Conservation (phyloP, 2,888 invertebrate genomes). For the Acheta domesticus region DNA sequence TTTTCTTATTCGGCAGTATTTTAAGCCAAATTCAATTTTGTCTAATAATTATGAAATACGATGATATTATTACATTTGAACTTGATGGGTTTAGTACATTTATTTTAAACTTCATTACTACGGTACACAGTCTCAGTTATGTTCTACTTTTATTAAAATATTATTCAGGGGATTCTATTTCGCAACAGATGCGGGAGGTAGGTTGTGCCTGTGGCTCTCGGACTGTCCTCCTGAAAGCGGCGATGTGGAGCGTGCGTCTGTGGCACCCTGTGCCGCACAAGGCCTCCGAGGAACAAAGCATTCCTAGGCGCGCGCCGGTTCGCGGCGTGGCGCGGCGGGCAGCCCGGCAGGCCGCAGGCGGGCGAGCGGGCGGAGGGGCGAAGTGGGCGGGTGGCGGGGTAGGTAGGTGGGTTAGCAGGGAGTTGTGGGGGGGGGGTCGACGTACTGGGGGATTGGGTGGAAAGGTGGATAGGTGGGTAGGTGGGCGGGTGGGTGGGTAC, state of each 20-base stretch:
- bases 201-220: too few species aligned
- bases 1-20: too few species aligned
- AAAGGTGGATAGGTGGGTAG: background rate
- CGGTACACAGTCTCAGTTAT: too few species aligned
- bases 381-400: background rate
- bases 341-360: background rate
- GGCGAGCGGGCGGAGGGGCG: background rate
- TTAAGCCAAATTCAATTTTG: too few species aligned
- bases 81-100: too few species aligned
- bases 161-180: too few species aligned
- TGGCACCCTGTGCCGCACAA: background rate
- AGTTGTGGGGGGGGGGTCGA: background rate
- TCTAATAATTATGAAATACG: too few species aligned
- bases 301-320: background rate
- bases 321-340: background rate
- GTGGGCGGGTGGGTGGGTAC: background rate
- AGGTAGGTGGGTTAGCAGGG: background rate
- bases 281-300: constrained; percentile 9
- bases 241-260: background rate
- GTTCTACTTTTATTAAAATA: too few species aligned
- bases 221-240: too few species aligned
- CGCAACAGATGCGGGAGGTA: too few species aligned
- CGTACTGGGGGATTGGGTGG: background rate
- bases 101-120: too few species aligned
- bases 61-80: too few species aligned